Evolutionary conservation across 2,113 vertebrate genomes (phyloP).

Genomic region (Carollia perspicillata): DNA sequence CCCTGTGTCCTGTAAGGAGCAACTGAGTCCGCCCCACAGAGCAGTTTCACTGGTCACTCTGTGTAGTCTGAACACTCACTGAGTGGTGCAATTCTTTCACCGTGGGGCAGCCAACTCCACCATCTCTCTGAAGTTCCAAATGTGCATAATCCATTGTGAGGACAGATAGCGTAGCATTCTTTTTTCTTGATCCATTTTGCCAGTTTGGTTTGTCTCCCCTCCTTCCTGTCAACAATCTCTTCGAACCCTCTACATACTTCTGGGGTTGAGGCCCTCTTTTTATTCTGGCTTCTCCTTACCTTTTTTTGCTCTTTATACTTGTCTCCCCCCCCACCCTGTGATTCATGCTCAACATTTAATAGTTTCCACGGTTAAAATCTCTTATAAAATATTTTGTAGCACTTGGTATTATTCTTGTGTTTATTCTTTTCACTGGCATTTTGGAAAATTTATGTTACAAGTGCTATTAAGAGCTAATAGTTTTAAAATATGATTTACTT

Average conservation of each 20-base stretch:
- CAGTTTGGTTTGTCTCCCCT: neutral
- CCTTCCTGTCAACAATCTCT: neutral
- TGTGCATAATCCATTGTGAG: neutral
- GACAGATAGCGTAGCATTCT: neutral
- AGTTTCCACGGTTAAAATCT: neutral
- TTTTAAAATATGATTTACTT: conserved; percentile 1
- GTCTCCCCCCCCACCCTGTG: too few species aligned
- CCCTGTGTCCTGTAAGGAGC: neutral
- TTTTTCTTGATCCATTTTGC: neutral
- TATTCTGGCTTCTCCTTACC: neutral
- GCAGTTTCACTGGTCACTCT: neutral
- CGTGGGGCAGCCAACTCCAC: neutral
- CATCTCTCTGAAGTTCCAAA: neutral
- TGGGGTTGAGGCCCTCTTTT: neutral
- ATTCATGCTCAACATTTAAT: neutral
- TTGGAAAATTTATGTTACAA: neutral
- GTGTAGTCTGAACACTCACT: neutral
- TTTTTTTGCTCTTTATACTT: neutral
- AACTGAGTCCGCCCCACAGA: conserved; percentile 33
- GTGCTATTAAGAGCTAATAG: neutral
- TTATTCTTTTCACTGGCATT: neutral
- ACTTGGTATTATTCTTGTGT: neutral
- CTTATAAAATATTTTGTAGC: neutral
- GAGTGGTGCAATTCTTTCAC: neutral
- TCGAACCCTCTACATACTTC: neutral